A percentile compares a stretch with the other conserved stretches of the same genome.
Evolutionary conservation across 2,113 vertebrate species (phyloP).

Genomic region (Siniperca knerii): DNA sequence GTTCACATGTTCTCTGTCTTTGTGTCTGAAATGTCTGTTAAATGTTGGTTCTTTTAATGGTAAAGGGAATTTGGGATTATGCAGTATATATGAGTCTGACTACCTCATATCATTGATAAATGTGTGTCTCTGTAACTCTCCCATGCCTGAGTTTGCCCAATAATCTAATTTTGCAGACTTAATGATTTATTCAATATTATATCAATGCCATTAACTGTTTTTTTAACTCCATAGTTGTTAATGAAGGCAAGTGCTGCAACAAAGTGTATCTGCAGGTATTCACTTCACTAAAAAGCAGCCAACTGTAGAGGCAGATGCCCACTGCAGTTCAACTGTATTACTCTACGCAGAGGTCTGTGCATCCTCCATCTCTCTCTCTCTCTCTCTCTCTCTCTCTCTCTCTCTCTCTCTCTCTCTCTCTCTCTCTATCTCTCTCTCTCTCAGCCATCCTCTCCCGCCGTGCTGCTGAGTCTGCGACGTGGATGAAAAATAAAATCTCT

Average conservation of each 20-base stretch:
- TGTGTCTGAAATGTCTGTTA: not conserved
- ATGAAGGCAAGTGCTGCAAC: not conserved
- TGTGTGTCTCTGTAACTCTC: not conserved
- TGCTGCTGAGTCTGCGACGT: slow-evolving; percentile 76
- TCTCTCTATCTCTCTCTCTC: slow-evolving; percentile 53
- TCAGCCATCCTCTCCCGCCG: slow-evolving; percentile 67
- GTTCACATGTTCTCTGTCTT: not conserved
- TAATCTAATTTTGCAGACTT: not conserved
- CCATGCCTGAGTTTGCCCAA: not conserved
- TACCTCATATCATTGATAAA: not conserved
- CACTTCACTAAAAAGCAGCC: slow-evolving; percentile 5
- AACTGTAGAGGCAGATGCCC: slow-evolving; percentile 48
- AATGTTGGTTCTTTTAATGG: not conserved
- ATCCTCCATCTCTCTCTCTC: slow-evolving; percentile 32
- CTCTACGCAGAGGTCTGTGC: slow-evolving; percentile 69
- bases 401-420: slow-evolving; percentile 45
- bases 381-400: slow-evolving; percentile 46
- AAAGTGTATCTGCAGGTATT: slow-evolving; percentile 12
- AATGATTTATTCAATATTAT: not conserved
- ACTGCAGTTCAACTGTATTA: slow-evolving; percentile 71
- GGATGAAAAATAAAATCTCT: slow-evolving; percentile 53
- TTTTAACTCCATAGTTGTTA: not conserved
- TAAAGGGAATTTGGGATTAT: not conserved
- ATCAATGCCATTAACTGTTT: not conserved
- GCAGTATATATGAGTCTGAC: not conserved